Base-by-base conservation (phyloP, 2,113 vertebrate genomes). In the Apus apus region DNA sequence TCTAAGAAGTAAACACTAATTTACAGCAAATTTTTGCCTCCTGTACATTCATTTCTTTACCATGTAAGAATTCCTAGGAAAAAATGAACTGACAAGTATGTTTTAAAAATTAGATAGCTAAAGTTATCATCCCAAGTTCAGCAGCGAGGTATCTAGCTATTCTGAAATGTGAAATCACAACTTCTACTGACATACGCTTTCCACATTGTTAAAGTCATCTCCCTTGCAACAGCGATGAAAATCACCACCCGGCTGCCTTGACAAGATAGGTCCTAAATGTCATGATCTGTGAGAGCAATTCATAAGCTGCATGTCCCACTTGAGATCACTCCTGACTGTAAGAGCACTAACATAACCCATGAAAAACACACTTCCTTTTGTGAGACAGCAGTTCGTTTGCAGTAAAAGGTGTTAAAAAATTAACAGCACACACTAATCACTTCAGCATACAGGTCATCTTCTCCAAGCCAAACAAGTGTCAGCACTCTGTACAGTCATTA, bases 401-500 rank as follows among this genome's bases (percentile, higher is more conserved):
- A 65, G 53, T 40, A 65, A 36, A n/a, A 70, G n/a, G 32, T 75
- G 27, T 87, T 92, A 68, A 95, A 91, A 93, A 76, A 32, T 25
- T 48, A 50, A 54, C 19, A 22, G 57, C 32, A 21, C 40, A 13
- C 8, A 29, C 16, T 85, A 87, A 93, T 73, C 26, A 3, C 87
- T 87, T 91, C 66, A 89, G 27, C 4, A 8, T 32, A 40, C 54
- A 76, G 66, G 66, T 82, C 70, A 68, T 89, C 72, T 66, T 90
- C 46, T 62, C 20, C 77, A 66, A 67, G 80, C 45, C 57, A 87
- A 94, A 64, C 34, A 64, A 80, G 70, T 79, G 81, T 93, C 94
- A 95, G 87, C 91, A 87, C 17, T 94, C 57, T 75, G 21, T 30
- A 45, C 15, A 43, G 83, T 84, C 84, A 64, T 81, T 82, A 95